These are phyloP conservation scores for Cerceris ruficornis DNA, from an alignment of 2,888 invertebrate species.

Conservation along the genomic window DNA sequence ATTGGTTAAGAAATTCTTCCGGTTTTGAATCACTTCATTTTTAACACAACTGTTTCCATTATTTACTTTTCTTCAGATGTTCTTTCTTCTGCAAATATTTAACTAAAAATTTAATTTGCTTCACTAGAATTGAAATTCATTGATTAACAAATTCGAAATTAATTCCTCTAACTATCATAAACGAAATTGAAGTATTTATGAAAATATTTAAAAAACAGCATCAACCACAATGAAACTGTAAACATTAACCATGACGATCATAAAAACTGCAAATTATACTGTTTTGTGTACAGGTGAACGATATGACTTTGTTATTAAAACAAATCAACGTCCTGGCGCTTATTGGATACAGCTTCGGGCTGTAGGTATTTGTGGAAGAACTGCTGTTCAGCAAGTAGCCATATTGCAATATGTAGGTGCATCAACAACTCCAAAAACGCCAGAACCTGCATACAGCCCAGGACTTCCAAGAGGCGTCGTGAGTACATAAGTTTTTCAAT, in stretches of 20 bases:
- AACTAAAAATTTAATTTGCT: too few species aligned
- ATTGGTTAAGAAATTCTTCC: too few species aligned
- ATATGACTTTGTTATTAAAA: conserved; percentile 84
- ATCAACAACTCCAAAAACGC: conserved; percentile 69
- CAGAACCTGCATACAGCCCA: conserved; percentile 73
- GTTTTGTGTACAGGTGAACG: conserved; percentile 83
- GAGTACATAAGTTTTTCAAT: conserved; percentile 17
- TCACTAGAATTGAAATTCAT: too few species aligned
- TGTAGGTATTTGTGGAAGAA: conserved; percentile 80
- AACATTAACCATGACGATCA: neutral
- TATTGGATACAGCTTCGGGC: conserved; percentile 84
- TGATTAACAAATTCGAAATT: too few species aligned
- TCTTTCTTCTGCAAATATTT: too few species aligned
- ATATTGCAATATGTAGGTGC: conserved; percentile 81
- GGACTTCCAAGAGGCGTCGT: conserved; percentile 64
- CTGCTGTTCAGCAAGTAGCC: conserved; percentile 81
- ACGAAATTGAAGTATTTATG: too few species aligned
- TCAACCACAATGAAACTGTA: neutral
- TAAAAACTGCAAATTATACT: neutral
- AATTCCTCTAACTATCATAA: too few species aligned
- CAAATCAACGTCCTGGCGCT: conserved; percentile 80
- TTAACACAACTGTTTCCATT: neutral
- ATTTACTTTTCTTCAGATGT: neutral
- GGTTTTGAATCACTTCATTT: neutral
- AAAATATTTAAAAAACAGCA: neutral